Evolutionary conservation across 2,888 invertebrate genomes (phyloP), one percentile per base, ranked within the genome.

Genomic region (Pegoplata infirma): DNA sequence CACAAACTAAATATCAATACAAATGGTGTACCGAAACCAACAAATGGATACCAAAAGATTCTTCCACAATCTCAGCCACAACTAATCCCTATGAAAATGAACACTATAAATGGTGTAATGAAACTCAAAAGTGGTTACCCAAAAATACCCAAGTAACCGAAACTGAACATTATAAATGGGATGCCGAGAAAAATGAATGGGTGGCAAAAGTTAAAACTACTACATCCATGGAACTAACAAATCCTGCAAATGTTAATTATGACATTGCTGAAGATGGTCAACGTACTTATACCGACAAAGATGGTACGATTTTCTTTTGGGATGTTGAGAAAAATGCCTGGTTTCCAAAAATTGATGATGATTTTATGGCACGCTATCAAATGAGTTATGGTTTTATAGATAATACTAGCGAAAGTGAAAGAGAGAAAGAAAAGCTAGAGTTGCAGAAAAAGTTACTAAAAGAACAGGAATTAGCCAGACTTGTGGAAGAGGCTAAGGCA

Each of bases 321-420:
- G 98, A 99, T 90, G 91, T 91, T 21, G 93, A 93, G 44, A 98
- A 96, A 88, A 94, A 93, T 85, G 98, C 98, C 4, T 99, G 98
- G 98, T 95, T 98, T 90, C 98, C 98, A 0, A 97, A 97, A 92
- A 93, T 99, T 79, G 97, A 98, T 90, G 98, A 98, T 85, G 97
- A 99, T 84, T 99, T 99, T 86, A 92, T 99, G 91, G 99, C 98
- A 0, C 92, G 92, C 71, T 99, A 99, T 91, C 98, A 99, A 90
- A 95, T 98, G 93, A 97, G 92, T 85, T 99, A 99, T 90, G 97
- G 97, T 4, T 96, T 96, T 88, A 91, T 93, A 53, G 94, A 95
- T 84, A 93, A 93, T 82, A 91, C 86, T 1, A 73, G 84, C 49
- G 82, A 81, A 21, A 79, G 82, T 0, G 84, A 85, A 71, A 81